Evolutionary conservation across 2,888 invertebrate species (phyloP), one percentile per base, ranked within the genome.

Genomic region (Drosophila hamatofila): DNA sequence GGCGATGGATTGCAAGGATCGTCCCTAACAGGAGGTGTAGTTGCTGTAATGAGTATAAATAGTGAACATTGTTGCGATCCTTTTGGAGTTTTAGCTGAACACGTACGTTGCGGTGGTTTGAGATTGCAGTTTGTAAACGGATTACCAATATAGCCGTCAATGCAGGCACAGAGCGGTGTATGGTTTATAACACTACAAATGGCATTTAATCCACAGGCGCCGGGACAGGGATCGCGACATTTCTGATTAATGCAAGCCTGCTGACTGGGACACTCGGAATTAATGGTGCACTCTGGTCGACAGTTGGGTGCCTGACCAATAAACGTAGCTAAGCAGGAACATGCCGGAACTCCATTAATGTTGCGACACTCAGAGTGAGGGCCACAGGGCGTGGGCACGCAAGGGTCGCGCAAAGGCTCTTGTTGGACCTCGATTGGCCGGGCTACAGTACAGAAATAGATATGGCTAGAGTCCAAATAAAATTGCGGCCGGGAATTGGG

Each of bases 291-390:
- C 92, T 96, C 96, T 3, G 96, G 96, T 59, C 95, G 94, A 89
- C 96, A 96, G 83, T 95, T 95, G 18, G 96, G 96, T 57, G 96
- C 96, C 44, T 94, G 93, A n/a, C 96, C 96, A 77, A 95, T 94
- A 85, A 94, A 96, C 58, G 94, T 94, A 5, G 94, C 92, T 78
- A 95, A 90, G 86, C 96, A 96, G 27, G 95, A 94, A 89, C 96
- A 96, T 0, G 95, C 94, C 9, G 95, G 95, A 3, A 92, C 89
- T 11, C 94, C 94, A 80, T 95, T 95, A n/a, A 94, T 91, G 67
- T 94, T 94, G 65, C 94, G 94, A 82, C 95, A 96, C 83, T 95
- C 93, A 2, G 96, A 94, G 88, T 96, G 94, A 4, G 94, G 94
- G 2, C 96, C 96, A 88, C 96, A 96, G 12, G 96, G 96, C 44